phyloP scores from a whole-genome alignment of 2,113 vertebrate species.

The Catharus fuscescens region DNA sequence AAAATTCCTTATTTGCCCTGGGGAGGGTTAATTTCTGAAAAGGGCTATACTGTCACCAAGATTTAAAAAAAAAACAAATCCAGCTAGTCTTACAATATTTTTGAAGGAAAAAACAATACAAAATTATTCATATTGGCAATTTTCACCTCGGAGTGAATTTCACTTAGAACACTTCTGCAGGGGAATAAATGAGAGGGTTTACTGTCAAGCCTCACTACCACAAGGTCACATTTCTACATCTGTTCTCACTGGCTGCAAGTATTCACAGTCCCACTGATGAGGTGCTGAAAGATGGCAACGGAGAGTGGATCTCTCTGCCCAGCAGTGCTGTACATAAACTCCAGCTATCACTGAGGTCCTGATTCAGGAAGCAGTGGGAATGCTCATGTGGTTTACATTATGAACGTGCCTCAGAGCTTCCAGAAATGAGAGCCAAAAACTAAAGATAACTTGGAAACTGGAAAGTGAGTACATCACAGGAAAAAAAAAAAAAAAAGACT shows the following conservation, averaged over 20 bases:
- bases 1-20: not conserved
- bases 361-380: slow-evolving; percentile 4
- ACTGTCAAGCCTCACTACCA: not conserved
- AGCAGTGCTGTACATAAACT: not conserved
- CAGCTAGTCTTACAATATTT: not conserved
- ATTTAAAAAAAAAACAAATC: not conserved
- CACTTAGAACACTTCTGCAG: not conserved
- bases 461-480: not conserved
- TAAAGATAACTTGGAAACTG: slow-evolving; percentile 55
- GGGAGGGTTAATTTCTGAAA: not conserved
- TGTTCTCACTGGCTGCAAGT: not conserved
- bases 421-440: slow-evolving; percentile 45
- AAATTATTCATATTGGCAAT: not conserved
- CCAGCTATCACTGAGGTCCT: not conserved
- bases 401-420: slow-evolving; percentile 40
- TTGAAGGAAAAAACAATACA: not conserved
- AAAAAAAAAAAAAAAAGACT: not conserved
- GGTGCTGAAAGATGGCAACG: not conserved
- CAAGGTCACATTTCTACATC: not conserved
- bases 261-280: not conserved
- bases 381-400: slow-evolving; percentile 59
- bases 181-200: not conserved
- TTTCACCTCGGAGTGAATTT: not conserved
- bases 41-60: not conserved
- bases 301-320: not conserved